Evolutionary conservation across 2,797 vertebrate species (phyloP).

Genomic region (Crocidura indochinensis): DNA sequence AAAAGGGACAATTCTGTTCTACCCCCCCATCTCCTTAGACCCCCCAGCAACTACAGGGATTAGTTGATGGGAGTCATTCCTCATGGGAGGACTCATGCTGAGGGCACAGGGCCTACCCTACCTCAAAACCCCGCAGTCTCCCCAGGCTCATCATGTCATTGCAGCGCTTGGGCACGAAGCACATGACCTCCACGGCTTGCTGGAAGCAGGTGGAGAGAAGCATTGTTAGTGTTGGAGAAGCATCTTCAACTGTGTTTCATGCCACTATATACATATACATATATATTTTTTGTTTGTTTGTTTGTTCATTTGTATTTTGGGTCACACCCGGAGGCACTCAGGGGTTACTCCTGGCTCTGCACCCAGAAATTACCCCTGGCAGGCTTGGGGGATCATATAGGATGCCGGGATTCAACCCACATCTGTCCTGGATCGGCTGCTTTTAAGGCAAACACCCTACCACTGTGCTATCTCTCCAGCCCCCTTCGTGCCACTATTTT

Average conservation of each 20-base stretch:
- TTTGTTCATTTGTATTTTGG: too few relatives aligned
- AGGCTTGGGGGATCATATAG: too few relatives aligned
- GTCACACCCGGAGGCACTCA: too few relatives aligned
- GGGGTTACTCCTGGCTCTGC: too few relatives aligned
- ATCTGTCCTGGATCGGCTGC: too few relatives aligned
- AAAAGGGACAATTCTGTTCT: background rate
- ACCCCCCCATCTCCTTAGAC: background rate
- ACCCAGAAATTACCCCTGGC: too few relatives aligned
- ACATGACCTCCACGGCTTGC: slow-evolving; percentile 97
- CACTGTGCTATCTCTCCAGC: too few relatives aligned
- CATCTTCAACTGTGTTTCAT: slow-evolving; percentile 5
- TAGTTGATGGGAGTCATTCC: background rate
- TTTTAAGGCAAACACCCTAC: too few relatives aligned
- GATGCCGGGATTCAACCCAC: too few relatives aligned
- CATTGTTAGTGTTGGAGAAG: background rate
- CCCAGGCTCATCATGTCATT: slow-evolving; percentile 99
- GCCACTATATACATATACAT: too few relatives aligned
- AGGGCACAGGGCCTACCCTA: slow-evolving; percentile 78
- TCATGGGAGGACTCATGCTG: background rate
- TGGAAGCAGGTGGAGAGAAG: slow-evolving; percentile 82
- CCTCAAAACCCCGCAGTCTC: slow-evolving; percentile 96
- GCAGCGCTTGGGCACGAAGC: slow-evolving; percentile 97
- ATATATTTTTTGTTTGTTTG: too few relatives aligned
- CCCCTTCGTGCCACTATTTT: too few relatives aligned
- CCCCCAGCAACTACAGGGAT: background rate